Evolutionary conservation across 2,888 invertebrate genomes (phyloP).

Genomic region (Mesodorylaimus sp.): DNA sequence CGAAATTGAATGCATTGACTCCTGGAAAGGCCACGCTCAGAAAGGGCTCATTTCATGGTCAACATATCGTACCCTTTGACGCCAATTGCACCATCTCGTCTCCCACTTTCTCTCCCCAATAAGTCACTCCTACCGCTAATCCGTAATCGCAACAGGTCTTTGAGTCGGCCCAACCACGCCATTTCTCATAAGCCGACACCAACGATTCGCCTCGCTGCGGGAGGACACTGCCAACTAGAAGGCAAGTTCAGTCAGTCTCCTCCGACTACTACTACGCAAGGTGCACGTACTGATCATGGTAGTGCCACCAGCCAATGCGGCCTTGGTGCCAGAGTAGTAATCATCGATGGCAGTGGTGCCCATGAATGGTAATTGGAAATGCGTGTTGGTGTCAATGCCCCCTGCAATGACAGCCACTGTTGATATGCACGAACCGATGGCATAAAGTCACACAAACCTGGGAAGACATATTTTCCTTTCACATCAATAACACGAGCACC

Average conservation of each 20-base stretch:
- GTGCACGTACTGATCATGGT: constrained; percentile 8
- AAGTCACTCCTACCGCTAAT: constrained; percentile 73
- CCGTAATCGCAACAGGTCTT: constrained; percentile 96
- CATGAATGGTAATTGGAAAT: constrained; percentile 80
- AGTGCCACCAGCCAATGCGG: constrained; percentile 8
- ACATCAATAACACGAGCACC: constrained; percentile 91
- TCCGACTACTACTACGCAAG: no score
- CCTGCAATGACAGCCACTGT: constrained; percentile 12
- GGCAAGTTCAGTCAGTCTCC: no score
- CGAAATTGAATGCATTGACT: constrained; percentile 91
- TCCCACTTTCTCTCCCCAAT: constrained; percentile 50
- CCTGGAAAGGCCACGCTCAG: constrained; percentile 45
- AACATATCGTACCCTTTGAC: no score
- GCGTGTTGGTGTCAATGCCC: constrained; percentile 76
- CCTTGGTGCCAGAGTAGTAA: constrained; percentile 73
- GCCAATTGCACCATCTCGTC: constrained; percentile 72
- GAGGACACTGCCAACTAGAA: constrained; percentile 29
- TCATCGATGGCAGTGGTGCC: constrained; percentile 64
- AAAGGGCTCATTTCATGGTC: no score
- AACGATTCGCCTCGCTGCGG: constrained; percentile 48
- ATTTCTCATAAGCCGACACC: constrained; percentile 74
- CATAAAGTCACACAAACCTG: constrained; percentile 35
- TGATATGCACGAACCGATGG: background rate
- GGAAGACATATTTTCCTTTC: constrained; percentile 68
- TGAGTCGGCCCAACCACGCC: constrained; percentile 72